phyloP scores from a whole-genome alignment of 2,797 vertebrate species.

The Cuniculus paca region DNA sequence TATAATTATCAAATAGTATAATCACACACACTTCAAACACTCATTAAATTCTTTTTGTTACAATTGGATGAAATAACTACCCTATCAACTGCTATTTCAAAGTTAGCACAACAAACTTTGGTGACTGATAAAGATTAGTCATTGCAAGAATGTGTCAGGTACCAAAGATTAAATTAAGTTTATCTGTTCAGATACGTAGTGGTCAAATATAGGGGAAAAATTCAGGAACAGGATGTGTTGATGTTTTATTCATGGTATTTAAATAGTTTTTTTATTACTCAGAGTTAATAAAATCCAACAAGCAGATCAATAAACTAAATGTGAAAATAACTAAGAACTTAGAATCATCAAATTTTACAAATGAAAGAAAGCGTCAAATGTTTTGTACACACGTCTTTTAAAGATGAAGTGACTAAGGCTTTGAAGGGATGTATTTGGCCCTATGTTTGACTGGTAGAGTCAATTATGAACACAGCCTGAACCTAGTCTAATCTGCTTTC shows the following conservation, averaged over 20 bases:
- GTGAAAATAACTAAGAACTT: background rate
- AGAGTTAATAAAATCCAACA: background rate
- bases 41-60: constrained; percentile 86
- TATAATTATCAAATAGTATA: constrained; percentile 91
- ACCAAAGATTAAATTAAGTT: constrained; percentile 80
- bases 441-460: background rate
- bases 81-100: constrained; percentile 87
- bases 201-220: constrained; percentile 51
- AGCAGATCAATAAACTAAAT: background rate
- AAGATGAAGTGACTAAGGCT: background rate
- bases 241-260: constrained; percentile 47
- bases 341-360: background rate
- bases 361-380: background rate
- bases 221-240: constrained; percentile 84
- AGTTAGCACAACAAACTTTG: constrained; percentile 84
- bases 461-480: background rate
- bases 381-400: background rate
- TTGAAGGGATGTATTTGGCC: background rate
- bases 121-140: constrained; percentile 85
- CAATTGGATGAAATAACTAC: constrained; percentile 84
- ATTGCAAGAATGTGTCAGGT: constrained; percentile 80
- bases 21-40: constrained; percentile 90
- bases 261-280: constrained; percentile 18
- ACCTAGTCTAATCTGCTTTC: background rate
- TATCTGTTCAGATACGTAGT: constrained; percentile 81